Conservation (phyloP, 2,113 vertebrate genomes). For the Chionis minor region DNA sequence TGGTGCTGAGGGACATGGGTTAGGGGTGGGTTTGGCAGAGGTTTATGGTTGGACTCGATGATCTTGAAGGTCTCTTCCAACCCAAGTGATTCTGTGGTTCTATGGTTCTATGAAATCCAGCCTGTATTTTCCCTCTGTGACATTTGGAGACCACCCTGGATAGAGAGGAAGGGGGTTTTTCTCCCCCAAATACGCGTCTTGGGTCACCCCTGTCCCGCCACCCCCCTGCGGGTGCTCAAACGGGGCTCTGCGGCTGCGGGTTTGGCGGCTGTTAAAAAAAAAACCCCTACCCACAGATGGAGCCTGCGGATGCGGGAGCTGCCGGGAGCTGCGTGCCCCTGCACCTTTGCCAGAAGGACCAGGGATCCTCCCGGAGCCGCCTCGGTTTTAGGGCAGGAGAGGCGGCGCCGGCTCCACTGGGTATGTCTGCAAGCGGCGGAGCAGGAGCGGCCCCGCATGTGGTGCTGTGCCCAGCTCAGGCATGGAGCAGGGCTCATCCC, state of each 20-base stretch:
- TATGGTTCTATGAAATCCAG: no score
- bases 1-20: no score
- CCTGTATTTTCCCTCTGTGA: not conserved
- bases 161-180: not conserved
- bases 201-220: not conserved
- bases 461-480: not conserved
- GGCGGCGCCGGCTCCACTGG: not conserved
- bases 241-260: not conserved
- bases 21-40: no score
- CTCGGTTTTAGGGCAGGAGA: not conserved
- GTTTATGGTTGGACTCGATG: no score
- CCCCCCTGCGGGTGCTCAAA: no score
- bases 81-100: no score
- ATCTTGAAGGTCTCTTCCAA: no score
- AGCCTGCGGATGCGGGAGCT: rapidly evolving
- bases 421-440: not conserved
- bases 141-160: not conserved
- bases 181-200: rapidly evolving
- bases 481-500: not conserved
- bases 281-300: no score
- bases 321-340: not conserved
- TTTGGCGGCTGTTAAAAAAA: not conserved
- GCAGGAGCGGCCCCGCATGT: rapidly evolving
- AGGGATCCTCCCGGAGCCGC: not conserved
- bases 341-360: not conserved